A percentile compares a stretch with the other conserved stretches of the same genome.
Conservation (phyloP, 2,797 vertebrate genomes). For the Pantherophis alleghaniensis region DNA sequence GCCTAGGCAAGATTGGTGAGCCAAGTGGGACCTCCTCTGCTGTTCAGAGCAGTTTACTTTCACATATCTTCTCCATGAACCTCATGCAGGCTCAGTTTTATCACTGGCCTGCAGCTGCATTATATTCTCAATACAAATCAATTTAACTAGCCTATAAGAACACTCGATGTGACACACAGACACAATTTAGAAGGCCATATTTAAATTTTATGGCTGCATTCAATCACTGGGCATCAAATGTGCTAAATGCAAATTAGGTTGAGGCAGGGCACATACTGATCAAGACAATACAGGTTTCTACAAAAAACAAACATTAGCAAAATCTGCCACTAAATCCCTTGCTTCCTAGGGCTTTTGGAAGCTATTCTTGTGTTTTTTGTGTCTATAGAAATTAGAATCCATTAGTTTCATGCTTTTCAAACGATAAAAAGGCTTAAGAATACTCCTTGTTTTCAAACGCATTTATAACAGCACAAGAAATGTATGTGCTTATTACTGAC, state of each 20-base stretch:
- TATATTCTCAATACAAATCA: constrained; percentile 44
- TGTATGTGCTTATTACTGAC: not conserved
- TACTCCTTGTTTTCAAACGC: constrained; percentile 21
- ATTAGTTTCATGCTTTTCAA: constrained; percentile 14
- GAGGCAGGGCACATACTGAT: constrained; percentile 16
- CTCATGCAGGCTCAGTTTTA: constrained; percentile 49
- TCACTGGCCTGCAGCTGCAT: constrained; percentile 30
- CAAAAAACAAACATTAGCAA: not conserved
- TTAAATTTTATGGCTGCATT: constrained; percentile 26
- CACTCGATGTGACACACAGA: constrained; percentile 36
- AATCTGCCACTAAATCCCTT: constrained; percentile 21
- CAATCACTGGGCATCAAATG: constrained; percentile 24
- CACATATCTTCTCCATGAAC: not conserved
- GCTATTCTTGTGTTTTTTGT: not conserved
- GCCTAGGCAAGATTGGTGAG: constrained; percentile 43
- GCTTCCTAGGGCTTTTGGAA: not conserved
- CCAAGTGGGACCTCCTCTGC: constrained; percentile 16
- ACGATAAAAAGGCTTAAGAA: constrained; percentile 21
- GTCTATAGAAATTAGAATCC: constrained; percentile 1
- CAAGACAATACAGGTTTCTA: not conserved
- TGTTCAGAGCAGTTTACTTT: constrained; percentile 42
- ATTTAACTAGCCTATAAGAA: constrained; percentile 38
- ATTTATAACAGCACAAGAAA: not conserved
- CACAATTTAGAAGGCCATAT: constrained; percentile 37
- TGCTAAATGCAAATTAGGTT: constrained; percentile 39